Evolutionary conservation across 2,113 vertebrate genomes (phyloP), one percentile per base, ranked within the genome.

Genomic region (Nothobranchius furzeri): DNA sequence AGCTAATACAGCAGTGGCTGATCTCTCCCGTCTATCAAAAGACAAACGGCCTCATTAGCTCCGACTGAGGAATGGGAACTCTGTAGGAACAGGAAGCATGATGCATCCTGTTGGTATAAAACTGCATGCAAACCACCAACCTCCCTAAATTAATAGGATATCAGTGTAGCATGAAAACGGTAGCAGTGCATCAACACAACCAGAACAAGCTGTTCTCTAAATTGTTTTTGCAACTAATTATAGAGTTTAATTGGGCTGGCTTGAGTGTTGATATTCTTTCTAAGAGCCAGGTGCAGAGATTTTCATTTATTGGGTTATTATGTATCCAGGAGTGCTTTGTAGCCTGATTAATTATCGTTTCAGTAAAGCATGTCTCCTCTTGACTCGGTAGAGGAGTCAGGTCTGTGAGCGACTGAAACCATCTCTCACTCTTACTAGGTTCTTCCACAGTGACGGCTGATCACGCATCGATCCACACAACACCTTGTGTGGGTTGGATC

Each of bases 1-100:
- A 80, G 71, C 74, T 86, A 76, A 80, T 65, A 81, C 82, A 80
- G 75, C 81, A 68, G 89, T 85, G 89, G 88, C 81, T 72, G 68
- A 69, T 67, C 84, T 76, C 75, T 88, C 75, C 55, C 60, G 66
- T 37, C 79, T 52, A 68, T 78, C 60, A 77, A 60, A 88, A 88
- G 88, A 91, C 78, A 86, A 89, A 90, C 87, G 64, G 79, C 72
- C 85, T 89, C 89, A 87, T 88, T 89, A 90, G 80, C 65, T 42
- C 40, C 55, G 60, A 87, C 30, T 30, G 73, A 72, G 78, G 85
- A 82, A 67, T 30, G 57, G 46, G 64, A 78, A 66, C 60, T 74
- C 74, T 74, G 81, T 83, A 58, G 12, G 73, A 75, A 84, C 74
- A 76, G 74, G 74, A 86, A 87, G 81, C 79, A 84, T 78, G 75